Percentiles rank a stretch among this genome's conserved stretches.
Conservation (phyloP, 2,797 vertebrate species). For the Hypotaenidia okinawae region DNA sequence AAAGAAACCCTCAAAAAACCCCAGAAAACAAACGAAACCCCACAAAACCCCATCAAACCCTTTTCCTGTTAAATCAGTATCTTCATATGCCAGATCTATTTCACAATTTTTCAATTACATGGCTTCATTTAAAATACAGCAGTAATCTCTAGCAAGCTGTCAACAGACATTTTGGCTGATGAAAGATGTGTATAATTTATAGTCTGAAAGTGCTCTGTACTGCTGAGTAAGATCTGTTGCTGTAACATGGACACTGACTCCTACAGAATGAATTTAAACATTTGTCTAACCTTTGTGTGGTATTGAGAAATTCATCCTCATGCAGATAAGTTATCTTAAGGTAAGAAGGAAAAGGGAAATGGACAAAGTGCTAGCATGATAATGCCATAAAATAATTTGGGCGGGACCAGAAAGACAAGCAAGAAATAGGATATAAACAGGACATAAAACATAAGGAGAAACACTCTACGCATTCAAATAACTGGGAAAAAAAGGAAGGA, state of each 20-base stretch:
- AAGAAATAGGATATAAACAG: not conserved
- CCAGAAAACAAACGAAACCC: no score
- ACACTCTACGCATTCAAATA: not conserved
- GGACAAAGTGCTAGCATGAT: not conserved
- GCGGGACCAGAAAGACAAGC: not conserved
- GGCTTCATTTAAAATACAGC: not conserved
- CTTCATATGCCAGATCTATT: not conserved
- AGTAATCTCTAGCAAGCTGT: not conserved
- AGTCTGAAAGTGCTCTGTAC: not conserved
- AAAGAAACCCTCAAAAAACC: not conserved
- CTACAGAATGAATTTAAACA: not conserved
- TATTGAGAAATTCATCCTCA: not conserved
- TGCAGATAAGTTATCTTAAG: not conserved
- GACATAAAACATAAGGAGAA: not conserved
- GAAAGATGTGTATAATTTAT: not conserved
- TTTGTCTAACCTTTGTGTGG: not conserved
- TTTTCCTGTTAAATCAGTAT: not conserved
- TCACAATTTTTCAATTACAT: not conserved
- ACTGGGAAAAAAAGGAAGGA: not conserved
- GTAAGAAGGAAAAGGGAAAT: not conserved
- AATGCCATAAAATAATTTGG: not conserved
- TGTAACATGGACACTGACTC: not conserved
- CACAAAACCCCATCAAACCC: not conserved
- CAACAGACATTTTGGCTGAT: not conserved
- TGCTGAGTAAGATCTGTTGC: not conserved